phyloP scores from a whole-genome alignment of 2,888 invertebrate species.

The Drosophila colorata region DNA sequence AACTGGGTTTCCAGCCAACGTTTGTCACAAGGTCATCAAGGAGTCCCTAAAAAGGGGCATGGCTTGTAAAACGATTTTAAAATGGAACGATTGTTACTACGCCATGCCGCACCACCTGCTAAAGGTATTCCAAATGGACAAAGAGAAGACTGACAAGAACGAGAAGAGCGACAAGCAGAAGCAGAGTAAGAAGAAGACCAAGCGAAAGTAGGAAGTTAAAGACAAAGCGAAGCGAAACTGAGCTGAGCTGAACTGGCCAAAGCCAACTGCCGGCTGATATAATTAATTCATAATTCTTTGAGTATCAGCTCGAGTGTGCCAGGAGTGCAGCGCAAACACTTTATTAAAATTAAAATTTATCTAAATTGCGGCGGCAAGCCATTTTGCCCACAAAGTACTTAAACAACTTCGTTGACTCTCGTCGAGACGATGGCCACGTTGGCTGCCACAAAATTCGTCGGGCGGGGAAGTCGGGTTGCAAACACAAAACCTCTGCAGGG shows the following conservation, averaged over 20 bases:
- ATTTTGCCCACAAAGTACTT: constrained; percentile 65
- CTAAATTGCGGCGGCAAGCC: constrained; percentile 75
- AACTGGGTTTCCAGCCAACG: constrained; percentile 30
- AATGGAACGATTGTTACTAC: constrained; percentile 22
- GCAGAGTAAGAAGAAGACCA: not conserved
- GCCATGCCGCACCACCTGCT: constrained; percentile 3
- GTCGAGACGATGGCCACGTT: constrained; percentile 29
- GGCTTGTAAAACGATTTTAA: constrained; percentile 19
- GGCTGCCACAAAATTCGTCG: constrained; percentile 23
- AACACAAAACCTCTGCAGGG: constrained; percentile 15
- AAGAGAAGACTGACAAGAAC: not conserved
- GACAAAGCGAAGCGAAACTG: not conserved
- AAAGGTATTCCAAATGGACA: not conserved
- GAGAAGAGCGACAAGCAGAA: not conserved
- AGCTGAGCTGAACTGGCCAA: constrained; percentile 6
- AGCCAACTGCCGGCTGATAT: constrained; percentile 32
- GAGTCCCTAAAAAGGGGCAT: constrained; percentile 24
- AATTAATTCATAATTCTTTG: constrained; percentile 71
- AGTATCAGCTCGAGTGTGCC: constrained; percentile 58
- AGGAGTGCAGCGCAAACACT: constrained; percentile 82
- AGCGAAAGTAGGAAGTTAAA: not conserved
- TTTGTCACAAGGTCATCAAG: constrained; percentile 32
- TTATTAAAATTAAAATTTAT: constrained; percentile 83
- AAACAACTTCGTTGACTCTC: constrained; percentile 48
- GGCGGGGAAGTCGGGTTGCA: constrained; percentile 11